phyloP scores from a whole-genome alignment of 2,797 vertebrate genomes.

The Acanthopagrus latus region DNA sequence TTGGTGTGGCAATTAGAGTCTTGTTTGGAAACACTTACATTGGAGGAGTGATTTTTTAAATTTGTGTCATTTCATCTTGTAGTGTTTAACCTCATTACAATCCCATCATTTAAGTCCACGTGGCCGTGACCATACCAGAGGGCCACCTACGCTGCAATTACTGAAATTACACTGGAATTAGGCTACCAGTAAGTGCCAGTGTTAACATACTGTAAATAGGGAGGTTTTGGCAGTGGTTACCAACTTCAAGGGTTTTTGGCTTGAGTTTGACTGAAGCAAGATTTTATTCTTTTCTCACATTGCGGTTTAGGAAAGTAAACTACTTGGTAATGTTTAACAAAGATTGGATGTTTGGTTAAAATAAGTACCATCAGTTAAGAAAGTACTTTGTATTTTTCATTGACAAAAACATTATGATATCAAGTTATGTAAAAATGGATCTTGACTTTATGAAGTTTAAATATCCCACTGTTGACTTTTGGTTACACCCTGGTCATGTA shows the following conservation, averaged over 20 bases:
- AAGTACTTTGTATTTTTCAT: too few species aligned
- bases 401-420: too few species aligned
- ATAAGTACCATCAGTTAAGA: too few species aligned
- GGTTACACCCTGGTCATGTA: too few species aligned
- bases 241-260: constrained; percentile 10
- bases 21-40: constrained; percentile 31
- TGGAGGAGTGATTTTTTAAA: constrained; percentile 11
- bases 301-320: too few species aligned
- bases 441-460: too few species aligned
- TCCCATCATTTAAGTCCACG: constrained; percentile 35
- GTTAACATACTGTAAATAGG: constrained; percentile 42
- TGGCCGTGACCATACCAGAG: constrained; percentile 16
- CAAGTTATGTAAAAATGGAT: too few species aligned
- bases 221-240: constrained; percentile 16
- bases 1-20: not conserved
- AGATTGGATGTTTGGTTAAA: too few species aligned
- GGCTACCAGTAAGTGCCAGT: constrained; percentile 40
- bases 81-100: constrained; percentile 57
- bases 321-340: too few species aligned
- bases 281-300: not conserved
- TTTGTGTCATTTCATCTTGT: constrained; percentile 35
- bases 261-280: not conserved
- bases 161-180: constrained; percentile 47
- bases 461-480: too few species aligned
- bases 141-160: constrained; percentile 54